Base-by-base conservation (phyloP, 2,797 vertebrate species). In the Acestrorhynchus altus region DNA sequence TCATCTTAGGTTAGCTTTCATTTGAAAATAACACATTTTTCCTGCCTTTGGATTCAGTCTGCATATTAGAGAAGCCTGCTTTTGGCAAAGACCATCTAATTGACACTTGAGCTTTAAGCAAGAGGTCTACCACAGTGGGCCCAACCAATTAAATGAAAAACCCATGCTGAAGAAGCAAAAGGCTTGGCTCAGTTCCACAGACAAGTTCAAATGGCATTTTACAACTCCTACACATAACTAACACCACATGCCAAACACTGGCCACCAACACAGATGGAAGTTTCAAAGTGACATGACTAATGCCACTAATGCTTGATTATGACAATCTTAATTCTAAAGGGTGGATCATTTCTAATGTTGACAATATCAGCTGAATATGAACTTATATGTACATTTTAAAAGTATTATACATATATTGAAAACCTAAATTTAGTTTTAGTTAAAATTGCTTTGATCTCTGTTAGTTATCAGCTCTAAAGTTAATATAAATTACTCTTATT, bases 71-170 rank as follows among this genome's bases (percentile, higher is more conserved):
- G 47, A 47, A 44, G 72, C 49, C 68, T 78, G 44, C 59, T 52
- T 28, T 59, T 65, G 26, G 60, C 61, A 64, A 67, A 70, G 64
- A 59, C 65, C 61, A 60, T 73, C 67, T 81, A 80, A 85, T 79
- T 81, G 79, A 83, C 76, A 80, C 73, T 83, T 76, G 72, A 84
- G 79, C 72, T 57, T 74, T 20, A 61, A 81, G 69, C 54, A 31
- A 49, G 68, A 73, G 66, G 54, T 70, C 69, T 76, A 56, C 73
- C 72, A 74, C 51, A 65, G 49, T 61, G 64, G 42, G 61, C 68
- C 65, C 2, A 51, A 54, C 63, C 69, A 80, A 84, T 85, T 78
- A 83, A 71, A 57, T 46, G 63, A 75, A 35, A 42, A 74, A 59
- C 59, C 54, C 1, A 11, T 60, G 74, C 73, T 60, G 61, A 42